Evolutionary conservation across 2,888 invertebrate species (phyloP).

Genomic region (Amiota minor): DNA sequence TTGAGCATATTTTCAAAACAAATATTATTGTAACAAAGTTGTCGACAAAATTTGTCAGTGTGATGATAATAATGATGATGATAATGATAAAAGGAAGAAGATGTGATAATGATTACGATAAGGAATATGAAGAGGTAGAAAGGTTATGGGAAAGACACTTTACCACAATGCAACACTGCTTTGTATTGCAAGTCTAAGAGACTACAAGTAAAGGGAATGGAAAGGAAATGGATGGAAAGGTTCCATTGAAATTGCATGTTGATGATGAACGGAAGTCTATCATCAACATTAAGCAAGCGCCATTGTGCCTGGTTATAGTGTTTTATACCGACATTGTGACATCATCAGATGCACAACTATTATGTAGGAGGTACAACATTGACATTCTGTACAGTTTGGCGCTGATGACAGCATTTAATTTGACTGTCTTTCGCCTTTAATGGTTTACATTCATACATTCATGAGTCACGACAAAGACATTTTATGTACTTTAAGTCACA

Average conservation of each 20-base stretch:
- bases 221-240: constrained; percentile 1
- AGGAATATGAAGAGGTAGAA: constrained; percentile 6
- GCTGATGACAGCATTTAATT: not conserved
- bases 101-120: not conserved
- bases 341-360: not conserved
- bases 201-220: too few species aligned
- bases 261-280: constrained; percentile 46
- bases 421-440: constrained; percentile 2
- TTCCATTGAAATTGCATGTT: constrained; percentile 48
- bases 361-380: too few species aligned
- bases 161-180: too few species aligned
- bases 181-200: too few species aligned
- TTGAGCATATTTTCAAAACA: constrained; percentile 58
- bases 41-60: constrained; percentile 55
- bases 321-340: constrained; percentile 33
- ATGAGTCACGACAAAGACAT: not conserved
- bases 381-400: too few species aligned
- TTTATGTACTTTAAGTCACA: not conserved
- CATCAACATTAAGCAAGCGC: too few species aligned
- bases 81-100: constrained; percentile 44
- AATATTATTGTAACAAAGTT: constrained; percentile 66
- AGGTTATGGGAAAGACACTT: too few species aligned
- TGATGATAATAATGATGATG: constrained; percentile 47
- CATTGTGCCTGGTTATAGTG: not conserved
- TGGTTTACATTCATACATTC: not conserved